phyloP scores from a whole-genome alignment of 2,113 vertebrate species.

The Mixornis gularis region DNA sequence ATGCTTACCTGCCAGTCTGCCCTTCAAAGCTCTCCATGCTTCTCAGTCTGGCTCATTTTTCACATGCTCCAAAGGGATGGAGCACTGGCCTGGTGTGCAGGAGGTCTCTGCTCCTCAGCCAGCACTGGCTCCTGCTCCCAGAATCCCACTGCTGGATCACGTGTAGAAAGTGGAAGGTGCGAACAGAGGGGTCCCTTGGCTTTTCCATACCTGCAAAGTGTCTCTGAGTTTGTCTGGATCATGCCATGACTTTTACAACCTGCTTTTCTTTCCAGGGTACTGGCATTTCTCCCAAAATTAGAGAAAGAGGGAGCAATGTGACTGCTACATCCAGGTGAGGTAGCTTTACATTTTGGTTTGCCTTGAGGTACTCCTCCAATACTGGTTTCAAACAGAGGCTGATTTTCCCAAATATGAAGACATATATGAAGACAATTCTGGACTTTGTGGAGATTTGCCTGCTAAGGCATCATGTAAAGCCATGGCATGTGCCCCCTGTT shows the following conservation, averaged over 20 bases:
- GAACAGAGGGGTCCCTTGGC: neutral
- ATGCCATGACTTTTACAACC: neutral
- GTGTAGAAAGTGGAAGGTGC: neutral
- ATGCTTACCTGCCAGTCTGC: neutral
- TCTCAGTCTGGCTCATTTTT: neutral
- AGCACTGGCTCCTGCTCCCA: neutral
- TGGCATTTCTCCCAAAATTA: neutral
- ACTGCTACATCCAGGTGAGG: neutral
- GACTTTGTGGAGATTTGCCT: neutral
- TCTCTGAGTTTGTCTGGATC: neutral
- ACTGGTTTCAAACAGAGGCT: neutral
- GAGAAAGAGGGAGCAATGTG: neutral
- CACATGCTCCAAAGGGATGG: fast-evolving
- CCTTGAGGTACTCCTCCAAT: neutral
- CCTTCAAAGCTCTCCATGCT: neutral
- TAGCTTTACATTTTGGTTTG: neutral
- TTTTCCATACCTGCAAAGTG: neutral
- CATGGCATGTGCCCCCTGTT: neutral
- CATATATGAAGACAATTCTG: fast-evolving
- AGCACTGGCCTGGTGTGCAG: neutral
- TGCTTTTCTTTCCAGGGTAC: neutral
- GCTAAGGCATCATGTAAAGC: neutral
- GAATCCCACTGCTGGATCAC: fast-evolving
- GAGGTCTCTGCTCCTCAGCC: neutral
- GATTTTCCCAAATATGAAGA: neutral